Base-by-base conservation (phyloP, 2,797 vertebrate species). In the Clarias laeviceps region DNA sequence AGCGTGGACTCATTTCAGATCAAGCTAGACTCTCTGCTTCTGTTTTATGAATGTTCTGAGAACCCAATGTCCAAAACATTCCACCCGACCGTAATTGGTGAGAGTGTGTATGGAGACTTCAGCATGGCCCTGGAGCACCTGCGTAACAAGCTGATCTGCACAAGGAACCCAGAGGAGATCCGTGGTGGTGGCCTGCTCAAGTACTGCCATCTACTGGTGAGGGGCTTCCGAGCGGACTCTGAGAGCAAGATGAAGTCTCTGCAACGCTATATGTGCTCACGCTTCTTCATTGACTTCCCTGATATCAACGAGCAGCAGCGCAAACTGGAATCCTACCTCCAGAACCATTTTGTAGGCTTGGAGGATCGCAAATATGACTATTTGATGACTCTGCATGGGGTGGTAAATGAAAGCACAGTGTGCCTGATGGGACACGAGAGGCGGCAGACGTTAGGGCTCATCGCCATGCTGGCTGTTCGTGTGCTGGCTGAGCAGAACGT, bases 331-430 rank as follows among this genome's bases (percentile, higher is more conserved):
- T 97, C 97, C 88, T 99, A 99, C 94, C 96, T 99, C 92, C 98
- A 99, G 92, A 99, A 99, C 95, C 98, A 99, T 96, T 99, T 99
- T 90, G 97, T 99, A 93, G 98, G 98, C 87, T 94, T 99, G 93
- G 98, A 99, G 94, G 98, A 99, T 93, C 97, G 97, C 95, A 99
- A 99, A 97, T 99, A 99, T 80, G 98, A 99, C 92, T 99, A 99
- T 94, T 95, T 99, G 92, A 97, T 97, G 96, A 99, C 98, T 88
- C 96, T 99, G 84, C 97, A 99, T 0, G 94, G 96, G 73, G 98
- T 99, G 93, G 98, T 99, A 89, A 99, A 99, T 79, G 98, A 99
- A 94, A 99, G 98, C 91, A 99, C 98, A 0, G 98, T 99, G 94
- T 99, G 98, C 93, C 96, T 99, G 94, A 99, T 99, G 98, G 98